Percentiles rank a stretch among this genome's conserved stretches.
Conservation (phyloP, 1,140 invertebrate genomes). For the Acyrthosiphon pisum region DNA sequence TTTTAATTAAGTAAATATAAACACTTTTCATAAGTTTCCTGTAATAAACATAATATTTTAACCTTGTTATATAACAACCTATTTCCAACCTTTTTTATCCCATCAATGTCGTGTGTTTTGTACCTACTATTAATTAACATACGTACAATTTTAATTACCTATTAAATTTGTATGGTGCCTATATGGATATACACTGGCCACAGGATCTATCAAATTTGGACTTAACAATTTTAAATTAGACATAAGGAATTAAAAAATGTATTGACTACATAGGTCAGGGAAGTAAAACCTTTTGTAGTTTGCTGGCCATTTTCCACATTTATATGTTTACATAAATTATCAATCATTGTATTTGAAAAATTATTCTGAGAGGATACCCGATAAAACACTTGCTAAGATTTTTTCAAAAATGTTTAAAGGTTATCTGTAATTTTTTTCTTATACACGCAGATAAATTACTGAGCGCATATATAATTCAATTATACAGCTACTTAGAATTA, state of each 20-base stretch:
- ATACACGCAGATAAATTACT: neutral
- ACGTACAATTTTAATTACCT: neutral
- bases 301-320: too few relatives aligned
- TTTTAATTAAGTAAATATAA: constrained; percentile 8
- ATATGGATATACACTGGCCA: neutral
- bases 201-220: neutral
- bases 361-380: neutral
- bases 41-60: neutral
- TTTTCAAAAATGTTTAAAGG: neutral
- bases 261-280: neutral
- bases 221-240: neutral
- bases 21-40: constrained; percentile 5
- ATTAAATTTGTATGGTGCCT: neutral
- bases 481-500: too few relatives aligned
- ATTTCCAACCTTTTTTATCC: neutral
- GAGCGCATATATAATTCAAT: neutral
- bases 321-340: too few relatives aligned
- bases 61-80: neutral
- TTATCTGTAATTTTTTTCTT: neutral
- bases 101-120: neutral
- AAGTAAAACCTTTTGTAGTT: too few relatives aligned
- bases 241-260: neutral
- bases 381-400: neutral
- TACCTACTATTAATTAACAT: neutral
- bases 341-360: neutral